Conservation (phyloP, 2,888 invertebrate genomes). For the Pedicia rivosa region DNA sequence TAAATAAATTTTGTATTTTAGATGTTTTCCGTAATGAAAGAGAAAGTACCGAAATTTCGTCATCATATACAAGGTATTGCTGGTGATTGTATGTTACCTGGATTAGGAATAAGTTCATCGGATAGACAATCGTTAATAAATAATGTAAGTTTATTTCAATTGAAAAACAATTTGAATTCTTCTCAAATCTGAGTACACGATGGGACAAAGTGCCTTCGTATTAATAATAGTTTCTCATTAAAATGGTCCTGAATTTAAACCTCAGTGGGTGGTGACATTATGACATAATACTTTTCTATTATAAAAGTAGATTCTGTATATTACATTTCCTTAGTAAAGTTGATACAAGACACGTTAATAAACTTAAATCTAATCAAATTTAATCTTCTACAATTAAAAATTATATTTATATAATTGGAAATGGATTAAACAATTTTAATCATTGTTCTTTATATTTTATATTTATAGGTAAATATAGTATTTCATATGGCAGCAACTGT, state of each 20-base stretch:
- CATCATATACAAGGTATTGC: conserved; percentile 36
- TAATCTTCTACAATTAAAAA: no score
- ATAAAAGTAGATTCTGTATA: no score
- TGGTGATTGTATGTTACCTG: conserved; percentile 37
- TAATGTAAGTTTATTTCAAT: conserved; percentile 24
- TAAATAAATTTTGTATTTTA: conserved; percentile 12
- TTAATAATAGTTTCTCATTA: no score
- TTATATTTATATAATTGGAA: no score
- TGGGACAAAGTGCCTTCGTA: no score
- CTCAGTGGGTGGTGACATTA: no score
- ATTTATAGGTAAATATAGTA: conserved; percentile 29
- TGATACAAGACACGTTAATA: no score
- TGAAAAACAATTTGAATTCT: no score
- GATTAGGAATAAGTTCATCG: conserved; percentile 32
- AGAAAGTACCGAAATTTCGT: conserved; percentile 35
- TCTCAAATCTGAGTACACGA: not conserved
- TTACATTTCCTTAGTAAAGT: no score
- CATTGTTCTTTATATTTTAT: not conserved
- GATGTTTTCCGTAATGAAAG: conserved; percentile 34
- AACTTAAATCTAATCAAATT: no score
- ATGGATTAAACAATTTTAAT: not conserved
- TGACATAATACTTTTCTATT: no score
- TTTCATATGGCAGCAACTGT: conserved; percentile 43
- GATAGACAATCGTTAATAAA: conserved; percentile 32
- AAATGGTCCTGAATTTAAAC: no score